These are phyloP conservation scores for Chamaetylas fuelleborni DNA, from an alignment of 2,113 vertebrate genomes.

Conservation along the genomic window DNA sequence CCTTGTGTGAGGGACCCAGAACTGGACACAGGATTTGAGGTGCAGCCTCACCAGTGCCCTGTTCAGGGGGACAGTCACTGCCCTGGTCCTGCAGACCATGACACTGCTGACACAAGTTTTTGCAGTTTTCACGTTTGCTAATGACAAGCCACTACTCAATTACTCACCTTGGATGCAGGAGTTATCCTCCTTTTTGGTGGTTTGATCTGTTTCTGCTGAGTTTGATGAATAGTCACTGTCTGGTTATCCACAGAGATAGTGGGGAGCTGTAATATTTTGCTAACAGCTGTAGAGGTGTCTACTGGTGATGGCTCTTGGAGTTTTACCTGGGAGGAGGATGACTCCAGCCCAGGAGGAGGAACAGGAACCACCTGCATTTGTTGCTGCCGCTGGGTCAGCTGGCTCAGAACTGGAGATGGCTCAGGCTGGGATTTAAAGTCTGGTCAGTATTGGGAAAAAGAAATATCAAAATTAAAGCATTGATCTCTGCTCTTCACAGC, in stretches of 20 bases:
- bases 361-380: conserved; percentile 67
- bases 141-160: neutral
- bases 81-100: neutral
- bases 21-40: accelerated
- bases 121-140: accelerated
- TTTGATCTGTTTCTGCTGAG: conserved; percentile 86
- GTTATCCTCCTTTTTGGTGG: conserved; percentile 84
- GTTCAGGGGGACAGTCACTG: neutral
- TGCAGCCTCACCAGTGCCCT: accelerated
- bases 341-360: conserved; percentile 80
- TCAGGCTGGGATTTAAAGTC: conserved; percentile 94
- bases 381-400: conserved; percentile 87
- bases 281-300: conserved; percentile 67
- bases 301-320: conserved; percentile 62
- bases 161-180: conserved; percentile 83
- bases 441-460: conserved; percentile 28
- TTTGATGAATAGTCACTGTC: conserved; percentile 67
- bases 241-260: conserved; percentile 68
- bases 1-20: neutral
- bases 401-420: conserved; percentile 92
- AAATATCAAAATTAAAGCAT: neutral
- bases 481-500: neutral
- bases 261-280: conserved; percentile 79
- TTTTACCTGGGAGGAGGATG: conserved; percentile 74
- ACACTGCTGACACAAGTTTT: neutral